Evolutionary conservation across 2,888 invertebrate species (phyloP).

Genomic region (Nesidiocoris tenuis): DNA sequence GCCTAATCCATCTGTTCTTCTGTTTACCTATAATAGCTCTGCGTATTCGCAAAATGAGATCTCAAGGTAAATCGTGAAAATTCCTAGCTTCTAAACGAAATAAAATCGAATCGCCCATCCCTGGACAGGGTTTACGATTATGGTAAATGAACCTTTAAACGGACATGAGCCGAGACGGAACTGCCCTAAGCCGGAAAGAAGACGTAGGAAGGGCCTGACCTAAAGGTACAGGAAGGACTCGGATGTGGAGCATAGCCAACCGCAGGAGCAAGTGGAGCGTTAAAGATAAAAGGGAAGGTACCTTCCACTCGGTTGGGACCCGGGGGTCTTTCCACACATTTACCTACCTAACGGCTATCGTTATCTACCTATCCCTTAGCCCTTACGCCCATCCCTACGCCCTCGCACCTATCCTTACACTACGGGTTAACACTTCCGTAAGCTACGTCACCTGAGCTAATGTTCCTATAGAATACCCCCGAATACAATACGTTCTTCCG

Average conservation of each 20-base stretch:
- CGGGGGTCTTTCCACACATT: conserved; percentile 19
- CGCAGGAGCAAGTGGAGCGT: conserved; percentile 22
- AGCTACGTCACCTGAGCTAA: not conserved
- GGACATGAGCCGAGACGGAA: not conserved
- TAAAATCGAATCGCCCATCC: too few relatives aligned
- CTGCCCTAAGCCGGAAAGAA: not conserved
- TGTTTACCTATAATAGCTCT: too few relatives aligned
- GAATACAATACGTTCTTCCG: not conserved
- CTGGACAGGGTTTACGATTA: too few relatives aligned
- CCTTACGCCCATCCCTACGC: not conserved
- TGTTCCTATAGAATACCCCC: not conserved
- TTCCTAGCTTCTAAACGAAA: too few relatives aligned
- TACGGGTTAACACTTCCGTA: not conserved
- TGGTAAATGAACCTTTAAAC: not conserved
- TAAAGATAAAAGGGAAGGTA: conserved; percentile 29
- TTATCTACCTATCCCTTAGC: not conserved
- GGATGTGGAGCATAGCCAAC: not conserved
- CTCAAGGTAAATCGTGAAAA: too few relatives aligned
- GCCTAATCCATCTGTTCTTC: too few relatives aligned
- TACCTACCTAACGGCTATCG: not conserved
- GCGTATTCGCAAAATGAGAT: too few relatives aligned
- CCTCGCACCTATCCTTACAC: too few relatives aligned
- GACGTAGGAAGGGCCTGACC: not conserved
- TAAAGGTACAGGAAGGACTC: too few relatives aligned
- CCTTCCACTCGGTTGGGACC: conserved; percentile 25